phyloP scores from a whole-genome alignment of 1,140 invertebrate genomes.

The Brachionus asplanchnoidis region DNA sequence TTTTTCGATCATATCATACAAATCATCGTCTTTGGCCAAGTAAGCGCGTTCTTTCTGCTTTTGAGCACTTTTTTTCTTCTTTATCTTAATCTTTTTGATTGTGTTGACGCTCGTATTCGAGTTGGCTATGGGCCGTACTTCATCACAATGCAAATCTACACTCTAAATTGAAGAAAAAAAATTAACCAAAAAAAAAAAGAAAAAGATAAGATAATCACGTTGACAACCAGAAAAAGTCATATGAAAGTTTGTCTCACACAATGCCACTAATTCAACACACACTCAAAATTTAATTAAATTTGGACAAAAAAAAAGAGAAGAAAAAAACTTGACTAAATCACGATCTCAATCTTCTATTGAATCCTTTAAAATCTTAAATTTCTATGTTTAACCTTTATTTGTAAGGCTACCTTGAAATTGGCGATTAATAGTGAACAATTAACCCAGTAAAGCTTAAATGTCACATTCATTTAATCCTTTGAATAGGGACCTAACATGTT shows the following conservation, averaged over 20 bases:
- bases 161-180: not conserved
- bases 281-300: not conserved
- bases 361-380: not conserved
- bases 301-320: not conserved
- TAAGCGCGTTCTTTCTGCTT: not conserved
- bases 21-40: slow-evolving; percentile 8
- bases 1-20: slow-evolving; percentile 42
- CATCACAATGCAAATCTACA: not conserved
- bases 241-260: not conserved
- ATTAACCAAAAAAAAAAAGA: not conserved
- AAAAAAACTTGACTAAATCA: not conserved
- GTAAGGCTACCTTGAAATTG: not conserved
- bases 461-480: not conserved
- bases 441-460: not conserved
- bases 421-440: not conserved
- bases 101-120: slow-evolving; percentile 22
- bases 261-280: not conserved
- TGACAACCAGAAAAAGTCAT: not conserved
- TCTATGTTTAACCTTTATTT: not conserved
- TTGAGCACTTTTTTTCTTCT: slow-evolving; percentile 6
- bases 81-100: slow-evolving; percentile 38
- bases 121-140: not conserved
- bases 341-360: not conserved
- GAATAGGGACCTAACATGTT: not conserved
- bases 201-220: not conserved